These are phyloP conservation scores for Denticeps clupeoides DNA, from an alignment of 2,797 vertebrate genomes.

Conservation along the genomic window DNA sequence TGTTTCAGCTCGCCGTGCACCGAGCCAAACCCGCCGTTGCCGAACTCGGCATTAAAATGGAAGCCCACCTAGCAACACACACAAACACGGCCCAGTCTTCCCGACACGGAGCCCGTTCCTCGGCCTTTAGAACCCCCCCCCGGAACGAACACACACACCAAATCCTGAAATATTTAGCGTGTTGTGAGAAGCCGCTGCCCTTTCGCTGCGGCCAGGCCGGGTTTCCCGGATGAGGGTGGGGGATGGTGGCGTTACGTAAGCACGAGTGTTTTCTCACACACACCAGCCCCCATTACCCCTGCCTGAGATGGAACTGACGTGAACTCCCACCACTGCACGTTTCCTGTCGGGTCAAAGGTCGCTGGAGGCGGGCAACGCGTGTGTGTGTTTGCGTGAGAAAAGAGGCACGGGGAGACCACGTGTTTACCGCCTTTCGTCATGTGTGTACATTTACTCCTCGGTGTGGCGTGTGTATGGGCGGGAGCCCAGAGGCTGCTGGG, in stretches of 20 bases:
- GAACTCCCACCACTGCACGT: no score
- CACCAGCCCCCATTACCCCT: conserved; percentile 24
- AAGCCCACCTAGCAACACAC: conserved; percentile 26
- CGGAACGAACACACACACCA: background rate
- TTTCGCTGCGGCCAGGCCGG: conserved; percentile 51
- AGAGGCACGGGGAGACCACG: background rate
- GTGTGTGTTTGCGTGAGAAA: conserved; percentile 4
- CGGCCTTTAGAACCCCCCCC: background rate
- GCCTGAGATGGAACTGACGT: no score
- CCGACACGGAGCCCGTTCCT: conserved; percentile 1
- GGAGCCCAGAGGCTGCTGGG: no score
- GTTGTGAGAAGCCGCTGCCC: conserved; percentile 51
- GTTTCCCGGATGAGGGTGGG: conserved; percentile 7
- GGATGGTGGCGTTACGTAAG: conserved; percentile 42
- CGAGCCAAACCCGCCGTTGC: conserved; percentile 18
- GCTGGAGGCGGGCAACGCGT: no score
- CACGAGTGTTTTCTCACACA: conserved; percentile 25
- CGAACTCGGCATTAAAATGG: conserved; percentile 15
- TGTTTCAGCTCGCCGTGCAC: conserved; percentile 9
- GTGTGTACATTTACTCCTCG: no score
- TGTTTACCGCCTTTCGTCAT: no score
- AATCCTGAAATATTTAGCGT: conserved; percentile 37
- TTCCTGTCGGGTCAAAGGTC: background rate
- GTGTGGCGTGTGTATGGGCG: no score
- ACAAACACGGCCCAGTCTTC: conserved; percentile 13